Base-by-base conservation (phyloP, 2,797 vertebrate species). In the Chloroceryle amazona region DNA sequence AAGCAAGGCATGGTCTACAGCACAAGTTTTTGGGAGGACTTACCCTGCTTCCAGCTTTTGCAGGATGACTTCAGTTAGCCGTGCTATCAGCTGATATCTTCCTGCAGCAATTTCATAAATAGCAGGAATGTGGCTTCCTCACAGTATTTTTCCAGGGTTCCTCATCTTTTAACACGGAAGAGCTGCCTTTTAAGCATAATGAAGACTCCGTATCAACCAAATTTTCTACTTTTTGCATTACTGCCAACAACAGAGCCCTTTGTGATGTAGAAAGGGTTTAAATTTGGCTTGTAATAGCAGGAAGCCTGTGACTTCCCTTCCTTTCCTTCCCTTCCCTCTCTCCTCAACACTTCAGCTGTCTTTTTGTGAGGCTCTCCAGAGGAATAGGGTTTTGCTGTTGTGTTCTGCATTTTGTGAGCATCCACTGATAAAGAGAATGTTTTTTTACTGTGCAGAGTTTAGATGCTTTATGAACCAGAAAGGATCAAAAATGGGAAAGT, bases 231-330 rank as follows among this genome's bases (percentile, higher is more conserved):
- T 25, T 58, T 65, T 58, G 52, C 33, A 1, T 75, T 76, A 18
- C 35, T 96, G 74, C 65, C 81, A 94, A 41, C 71, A 74, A 33
- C 78, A 81, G 88, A 94, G 92, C 70, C 62, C 73, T 66, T 94
- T 97, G 70, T 94, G 89, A 94, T 92, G 86, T 47, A 58, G 81
- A 61, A 90, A 63, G 63, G 72, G 55, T 94, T 96, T 97, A 93
- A 85, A 81, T 84, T 90, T 90, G 92, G 57, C 78, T 66, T 55
- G 86, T 91, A 91, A 89, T 96, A 89, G 89, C 92, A 88, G 85
- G 92, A 94, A 93, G 81, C 88, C 89, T 90, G 51, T 47, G 62
- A 92, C 83, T 96, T 96, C 85, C 71, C 82, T 95, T 96, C 92
- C 81, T 94, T 94, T 89, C 47, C 47, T 51, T 51, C 13, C 72